These are phyloP conservation scores for Polylopha cassiicola DNA, from an alignment of 2,888 invertebrate species.

Conservation along the genomic window DNA sequence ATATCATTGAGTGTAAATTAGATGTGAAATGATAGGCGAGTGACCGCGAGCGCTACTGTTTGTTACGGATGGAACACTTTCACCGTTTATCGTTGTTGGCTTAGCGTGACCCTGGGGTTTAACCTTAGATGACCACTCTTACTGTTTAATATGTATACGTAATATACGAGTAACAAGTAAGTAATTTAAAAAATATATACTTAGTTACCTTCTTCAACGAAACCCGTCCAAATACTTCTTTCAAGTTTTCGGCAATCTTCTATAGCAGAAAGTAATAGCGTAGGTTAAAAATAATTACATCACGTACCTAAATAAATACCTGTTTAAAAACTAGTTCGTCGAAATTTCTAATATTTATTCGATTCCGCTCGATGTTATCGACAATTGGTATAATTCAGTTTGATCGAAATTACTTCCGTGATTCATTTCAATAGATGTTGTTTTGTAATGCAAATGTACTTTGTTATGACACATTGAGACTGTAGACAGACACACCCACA, in stretches of 20 bases:
- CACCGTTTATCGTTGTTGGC: slow-evolving; percentile 5
- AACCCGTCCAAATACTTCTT: too few species aligned
- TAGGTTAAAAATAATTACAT: neutral
- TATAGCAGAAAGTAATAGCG: too few species aligned
- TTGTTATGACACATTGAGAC: slow-evolving; percentile 8
- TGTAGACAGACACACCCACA: slow-evolving; percentile 1
- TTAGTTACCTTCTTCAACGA: too few species aligned
- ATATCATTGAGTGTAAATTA: slow-evolving; percentile 16
- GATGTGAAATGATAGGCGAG: slow-evolving; percentile 11
- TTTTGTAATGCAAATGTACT: slow-evolving; percentile 11
- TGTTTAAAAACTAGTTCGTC: too few species aligned
- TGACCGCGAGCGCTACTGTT: slow-evolving; percentile 5
- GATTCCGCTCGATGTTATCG: slow-evolving; percentile 24
- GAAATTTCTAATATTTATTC: neutral
- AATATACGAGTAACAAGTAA: too few species aligned
- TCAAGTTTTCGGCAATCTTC: too few species aligned
- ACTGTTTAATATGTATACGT: too few species aligned
- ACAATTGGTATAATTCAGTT: slow-evolving; percentile 38
- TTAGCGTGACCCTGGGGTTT: too few species aligned
- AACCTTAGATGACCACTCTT: slow-evolving; percentile 9
- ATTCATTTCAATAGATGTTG: slow-evolving; percentile 25
- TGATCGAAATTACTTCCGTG: slow-evolving; percentile 42
- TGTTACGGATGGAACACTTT: slow-evolving; percentile 18
- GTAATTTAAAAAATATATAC: too few species aligned
- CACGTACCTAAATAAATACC: neutral